These are phyloP conservation scores for Lycocorax pyrrhopterus DNA, from an alignment of 2,113 vertebrate genomes.

Conservation along the genomic window DNA sequence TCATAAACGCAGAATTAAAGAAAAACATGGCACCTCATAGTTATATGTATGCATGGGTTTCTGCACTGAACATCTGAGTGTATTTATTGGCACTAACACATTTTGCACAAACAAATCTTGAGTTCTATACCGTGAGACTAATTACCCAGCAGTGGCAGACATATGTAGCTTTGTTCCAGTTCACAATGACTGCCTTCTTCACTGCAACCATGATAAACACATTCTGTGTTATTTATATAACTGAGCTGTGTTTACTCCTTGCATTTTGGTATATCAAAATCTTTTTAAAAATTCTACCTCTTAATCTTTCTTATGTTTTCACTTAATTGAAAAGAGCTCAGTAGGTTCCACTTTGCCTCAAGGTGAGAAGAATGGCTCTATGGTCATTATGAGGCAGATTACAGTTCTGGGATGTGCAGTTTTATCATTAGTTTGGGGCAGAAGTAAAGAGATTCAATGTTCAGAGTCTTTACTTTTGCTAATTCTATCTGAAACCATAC, in stretches of 20 bases:
- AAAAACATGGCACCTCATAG: neutral
- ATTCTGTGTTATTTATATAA: neutral
- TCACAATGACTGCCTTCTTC: neutral
- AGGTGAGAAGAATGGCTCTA: neutral
- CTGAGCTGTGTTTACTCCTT: neutral
- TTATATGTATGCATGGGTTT: neutral
- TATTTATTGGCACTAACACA: neutral
- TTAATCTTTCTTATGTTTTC: neutral
- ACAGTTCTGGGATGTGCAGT: neutral
- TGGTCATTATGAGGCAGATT: neutral
- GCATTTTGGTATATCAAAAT: neutral
- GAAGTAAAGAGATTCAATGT: neutral
- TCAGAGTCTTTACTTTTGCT: neutral
- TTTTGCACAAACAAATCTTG: neutral
- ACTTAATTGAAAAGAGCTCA: neutral
- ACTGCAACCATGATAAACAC: neutral
- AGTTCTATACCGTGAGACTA: neutral
- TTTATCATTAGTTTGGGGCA: neutral
- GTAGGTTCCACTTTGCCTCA: neutral
- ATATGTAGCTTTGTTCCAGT: neutral
- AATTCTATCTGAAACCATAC: neutral
- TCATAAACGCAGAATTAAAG: neutral
- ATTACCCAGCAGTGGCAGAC: neutral
- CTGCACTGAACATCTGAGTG: neutral
- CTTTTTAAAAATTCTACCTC: neutral